These are phyloP conservation scores for Haliclystus octoradiatus DNA, from an alignment of 30 jellyfish, hydroid and myxozoan species.

Conservation along the genomic window DNA sequence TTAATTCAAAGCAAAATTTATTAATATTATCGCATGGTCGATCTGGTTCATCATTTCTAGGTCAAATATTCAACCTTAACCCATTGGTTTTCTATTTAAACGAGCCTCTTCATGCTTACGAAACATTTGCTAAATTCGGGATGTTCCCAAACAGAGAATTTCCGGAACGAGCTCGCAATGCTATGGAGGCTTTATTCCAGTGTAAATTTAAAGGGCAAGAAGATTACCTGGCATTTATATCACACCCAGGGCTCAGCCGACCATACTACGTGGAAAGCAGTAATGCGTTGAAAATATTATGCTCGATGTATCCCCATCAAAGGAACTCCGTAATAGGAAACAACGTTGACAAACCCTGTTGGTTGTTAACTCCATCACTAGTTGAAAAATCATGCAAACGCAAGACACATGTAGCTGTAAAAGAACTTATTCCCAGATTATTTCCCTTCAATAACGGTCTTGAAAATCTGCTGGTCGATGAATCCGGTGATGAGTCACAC, in stretches of 20 bases:
- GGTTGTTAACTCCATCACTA: slow-evolving; percentile 26
- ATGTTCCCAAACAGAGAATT: slow-evolving; percentile 41
- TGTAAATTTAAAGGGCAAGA: slow-evolving; percentile 64
- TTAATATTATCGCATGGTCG: slow-evolving; percentile 82
- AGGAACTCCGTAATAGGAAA: neutral
- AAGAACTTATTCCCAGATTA: slow-evolving; percentile 76
- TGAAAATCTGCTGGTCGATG: neutral
- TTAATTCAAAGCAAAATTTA: no score
- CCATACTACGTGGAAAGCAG: slow-evolving; percentile 87
- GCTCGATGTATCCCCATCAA: slow-evolving; percentile 13
- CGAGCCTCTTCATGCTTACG: slow-evolving; percentile 90
- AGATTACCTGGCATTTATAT: slow-evolving; percentile 64
- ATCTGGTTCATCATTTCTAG: slow-evolving; percentile 96
- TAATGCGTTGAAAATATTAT: slow-evolving; percentile 23
- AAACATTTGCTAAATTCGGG: slow-evolving; percentile 53
- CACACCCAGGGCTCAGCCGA: slow-evolving; percentile 89
- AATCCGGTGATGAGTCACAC: slow-evolving; percentile 16
- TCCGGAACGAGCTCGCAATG: slow-evolving; percentile 33
- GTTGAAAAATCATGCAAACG: slow-evolving; percentile 43
- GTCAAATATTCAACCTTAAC: slow-evolving; percentile 88
- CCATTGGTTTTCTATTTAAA: slow-evolving; percentile 60
- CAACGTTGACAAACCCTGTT: no score
- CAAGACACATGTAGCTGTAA: slow-evolving; percentile 49
- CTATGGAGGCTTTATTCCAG: slow-evolving; percentile 49
- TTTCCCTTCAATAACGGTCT: slow-evolving; percentile 18